phyloP scores from a whole-genome alignment of 2,113 vertebrate genomes.

The Rana temporaria region DNA sequence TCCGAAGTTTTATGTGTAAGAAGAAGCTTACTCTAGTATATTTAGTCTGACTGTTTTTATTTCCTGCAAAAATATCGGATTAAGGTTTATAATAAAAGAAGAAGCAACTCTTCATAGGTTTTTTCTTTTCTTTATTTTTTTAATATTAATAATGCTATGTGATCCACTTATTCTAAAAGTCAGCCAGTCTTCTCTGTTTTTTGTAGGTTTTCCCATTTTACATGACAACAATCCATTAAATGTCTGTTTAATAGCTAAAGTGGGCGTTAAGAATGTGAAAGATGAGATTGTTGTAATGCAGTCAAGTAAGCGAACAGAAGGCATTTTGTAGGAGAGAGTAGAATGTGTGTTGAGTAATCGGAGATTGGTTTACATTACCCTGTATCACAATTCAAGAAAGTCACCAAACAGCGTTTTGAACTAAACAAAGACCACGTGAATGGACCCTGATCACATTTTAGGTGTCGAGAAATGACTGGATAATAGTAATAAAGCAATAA shows the following conservation, averaged over 20 bases:
- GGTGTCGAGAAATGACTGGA: too few relatives aligned
- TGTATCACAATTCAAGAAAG: background rate
- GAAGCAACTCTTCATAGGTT: too few relatives aligned
- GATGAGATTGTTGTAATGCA: background rate
- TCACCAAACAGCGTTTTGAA: background rate
- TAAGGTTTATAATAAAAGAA: too few relatives aligned
- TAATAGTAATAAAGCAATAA: too few relatives aligned
- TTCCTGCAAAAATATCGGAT: too few relatives aligned
- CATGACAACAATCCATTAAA: constrained; percentile 5
- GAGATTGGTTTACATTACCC: background rate
- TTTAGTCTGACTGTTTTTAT: too few relatives aligned
- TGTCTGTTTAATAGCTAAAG: background rate
- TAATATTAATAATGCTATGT: too few relatives aligned
- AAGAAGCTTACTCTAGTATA: too few relatives aligned
- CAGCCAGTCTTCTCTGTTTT: too few relatives aligned
- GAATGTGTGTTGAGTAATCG: background rate
- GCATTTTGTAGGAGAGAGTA: background rate
- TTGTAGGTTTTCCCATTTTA: background rate
- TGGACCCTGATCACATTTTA: background rate
- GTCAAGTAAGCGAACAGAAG: background rate
- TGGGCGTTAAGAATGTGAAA: constrained; percentile 3
- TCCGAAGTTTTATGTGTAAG: too few relatives aligned
- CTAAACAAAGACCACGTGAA: background rate
- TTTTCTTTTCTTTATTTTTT: too few relatives aligned
- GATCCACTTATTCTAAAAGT: too few relatives aligned